phyloP scores from a whole-genome alignment of 2,888 invertebrate genomes.

The Stegana nigrithorax region DNA sequence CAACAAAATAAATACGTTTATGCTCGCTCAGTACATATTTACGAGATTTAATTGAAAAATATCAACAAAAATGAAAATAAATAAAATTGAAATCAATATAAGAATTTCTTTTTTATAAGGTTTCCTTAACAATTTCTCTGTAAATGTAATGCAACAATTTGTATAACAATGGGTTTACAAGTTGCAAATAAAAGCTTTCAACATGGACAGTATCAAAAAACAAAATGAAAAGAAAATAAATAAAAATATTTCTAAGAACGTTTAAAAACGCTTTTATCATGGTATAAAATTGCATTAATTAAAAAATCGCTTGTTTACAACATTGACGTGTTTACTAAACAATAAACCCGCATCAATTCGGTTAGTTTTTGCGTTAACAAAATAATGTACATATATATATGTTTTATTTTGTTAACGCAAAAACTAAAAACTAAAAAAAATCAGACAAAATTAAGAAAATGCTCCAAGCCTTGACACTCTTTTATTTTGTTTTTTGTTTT shows the following conservation, averaged over 20 bases:
- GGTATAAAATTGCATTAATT: not conserved
- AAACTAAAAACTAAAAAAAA: conserved; percentile 20
- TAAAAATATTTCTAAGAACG: not conserved
- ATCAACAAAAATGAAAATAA: not conserved
- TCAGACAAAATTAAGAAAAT: conserved; percentile 24
- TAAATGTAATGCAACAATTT: not conserved
- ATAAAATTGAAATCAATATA: not conserved
- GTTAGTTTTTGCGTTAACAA: conserved; percentile 8
- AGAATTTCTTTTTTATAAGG: no score
- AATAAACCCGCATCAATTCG: conserved; percentile 28
- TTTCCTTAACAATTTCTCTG: no score
- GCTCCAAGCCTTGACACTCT: conserved; percentile 57
- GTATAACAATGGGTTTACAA: conserved; percentile 38
- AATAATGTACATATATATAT: no score
- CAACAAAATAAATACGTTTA: not conserved
- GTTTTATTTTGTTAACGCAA: conserved; percentile 35
- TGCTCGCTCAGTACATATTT: no score
- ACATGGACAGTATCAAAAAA: not conserved
- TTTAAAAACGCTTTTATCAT: not conserved
- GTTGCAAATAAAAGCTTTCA: conserved; percentile 44
- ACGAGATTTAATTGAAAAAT: no score
- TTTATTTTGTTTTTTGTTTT: conserved; percentile 27
- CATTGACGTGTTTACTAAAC: conserved; percentile 49
- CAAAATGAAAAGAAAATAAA: not conserved
- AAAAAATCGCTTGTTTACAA: conserved; percentile 13